Percentiles rank a stretch among this genome's conserved stretches.
Conservation (phyloP, 2,113 vertebrate species). For the Narcine bancroftii region DNA sequence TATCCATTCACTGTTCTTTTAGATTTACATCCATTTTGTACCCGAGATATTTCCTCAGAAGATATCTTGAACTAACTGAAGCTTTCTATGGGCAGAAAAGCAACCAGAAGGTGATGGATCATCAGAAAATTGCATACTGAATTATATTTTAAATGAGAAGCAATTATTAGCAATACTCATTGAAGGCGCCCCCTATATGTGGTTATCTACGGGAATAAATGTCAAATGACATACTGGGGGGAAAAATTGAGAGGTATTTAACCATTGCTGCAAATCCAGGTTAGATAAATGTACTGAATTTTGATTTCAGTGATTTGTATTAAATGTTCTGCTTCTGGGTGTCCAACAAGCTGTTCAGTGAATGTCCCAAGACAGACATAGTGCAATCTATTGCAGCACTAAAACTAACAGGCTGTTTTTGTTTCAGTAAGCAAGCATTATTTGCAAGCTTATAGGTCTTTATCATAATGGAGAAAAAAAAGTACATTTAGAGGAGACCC, state of each 20-base stretch:
- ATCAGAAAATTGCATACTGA: neutral
- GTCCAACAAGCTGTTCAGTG: neutral
- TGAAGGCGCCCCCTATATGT: neutral
- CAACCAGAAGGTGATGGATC: neutral
- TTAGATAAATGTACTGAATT: neutral
- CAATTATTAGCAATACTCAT: neutral
- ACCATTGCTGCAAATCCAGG: neutral
- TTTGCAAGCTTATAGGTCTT: neutral
- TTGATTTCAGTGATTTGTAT: neutral
- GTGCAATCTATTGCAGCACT: neutral
- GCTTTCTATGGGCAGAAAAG: too few species aligned
- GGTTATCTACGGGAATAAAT: neutral
- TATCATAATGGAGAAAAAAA: neutral
- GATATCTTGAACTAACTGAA: neutral
- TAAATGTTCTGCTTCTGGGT: neutral
- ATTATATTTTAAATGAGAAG: conserved; percentile 5
- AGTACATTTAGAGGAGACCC: neutral
- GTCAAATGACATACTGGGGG: neutral
- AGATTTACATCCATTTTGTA: neutral
- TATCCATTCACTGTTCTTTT: neutral
- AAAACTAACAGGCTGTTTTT: neutral
- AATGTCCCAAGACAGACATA: neutral
- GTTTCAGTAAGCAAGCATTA: neutral
- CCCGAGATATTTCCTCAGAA: neutral
- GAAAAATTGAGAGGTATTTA: neutral